Evolutionary conservation across 2,888 invertebrate species (phyloP), one percentile per base, ranked within the genome.

Genomic region (Ernsta delagoae): DNA sequence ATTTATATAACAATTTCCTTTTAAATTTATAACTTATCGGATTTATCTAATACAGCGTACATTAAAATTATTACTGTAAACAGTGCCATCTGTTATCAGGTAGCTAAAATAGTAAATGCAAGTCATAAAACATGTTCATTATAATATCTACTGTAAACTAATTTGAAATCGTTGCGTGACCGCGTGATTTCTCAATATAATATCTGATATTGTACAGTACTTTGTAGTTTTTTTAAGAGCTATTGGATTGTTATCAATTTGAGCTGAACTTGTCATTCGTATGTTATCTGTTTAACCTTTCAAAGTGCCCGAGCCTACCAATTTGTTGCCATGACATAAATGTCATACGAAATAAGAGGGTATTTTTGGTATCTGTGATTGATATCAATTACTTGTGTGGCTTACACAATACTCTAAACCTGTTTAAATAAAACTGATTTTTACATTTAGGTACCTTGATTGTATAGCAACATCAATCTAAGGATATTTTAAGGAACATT

Each of bases 101-200:
- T 45, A 64, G 56, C 9, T 54, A 24, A 8, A 54, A 11, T 3
- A 11, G 54, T 48, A 50, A 5, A 45, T 45, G n/a, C 5, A 45
- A n/a, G n/a, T 11, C 5, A 16, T n/a, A 45, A n/a, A 5, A 48
- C 12, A 24, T 50, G 1, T 24, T 3, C 6, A 24, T 8, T 9
- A 16, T 24, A 24, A 24, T 24, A n/a, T n/a, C n/a, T n/a, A n/a
- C n/a, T n/a, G 1, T 24, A 24, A 8, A 53, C 50, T 53, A 4
- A 53, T 53, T 53, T 53, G 50, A 53, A 24, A 53, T 24, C n/a
- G 56, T 56, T 65, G 56, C 64, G 53, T 57, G 56, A 41, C 45
- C 45, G 65, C 45, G 65, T 65, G 65, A 57, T 48, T 36, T 45
- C 36, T 45, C 65, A n/a, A n/a, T n/a, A n/a, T n/a, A 65, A 59